phyloP scores from a whole-genome alignment of 1,140 invertebrate genomes.

The Melipona quadrifasciata region DNA sequence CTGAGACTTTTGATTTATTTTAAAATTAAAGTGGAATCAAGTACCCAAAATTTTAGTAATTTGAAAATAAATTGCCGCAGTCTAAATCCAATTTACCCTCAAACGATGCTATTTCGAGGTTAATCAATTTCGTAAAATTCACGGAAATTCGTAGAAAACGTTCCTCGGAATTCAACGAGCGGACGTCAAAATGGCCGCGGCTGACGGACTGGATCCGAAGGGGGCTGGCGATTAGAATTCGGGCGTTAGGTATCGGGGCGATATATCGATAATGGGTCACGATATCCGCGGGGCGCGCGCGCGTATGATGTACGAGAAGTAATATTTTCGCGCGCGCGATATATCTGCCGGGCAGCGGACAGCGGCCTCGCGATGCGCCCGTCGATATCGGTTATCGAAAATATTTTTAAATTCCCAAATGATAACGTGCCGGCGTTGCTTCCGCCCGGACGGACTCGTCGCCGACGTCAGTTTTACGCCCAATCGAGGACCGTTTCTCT shows the following conservation, averaged over 20 bases:
- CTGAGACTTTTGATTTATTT: too few species aligned
- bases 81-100: too few species aligned
- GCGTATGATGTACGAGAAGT: conserved; percentile 69
- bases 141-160: background rate
- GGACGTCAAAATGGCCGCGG: conserved; percentile 12
- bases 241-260: conserved; percentile 60
- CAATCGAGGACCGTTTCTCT: background rate
- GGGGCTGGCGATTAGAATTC: conserved; percentile 58
- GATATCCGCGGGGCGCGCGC: conserved; percentile 56
- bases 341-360: conserved; percentile 66
- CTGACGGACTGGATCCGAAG: conserved; percentile 28
- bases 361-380: conserved; percentile 60
- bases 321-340: conserved; percentile 70
- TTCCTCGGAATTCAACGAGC: background rate
- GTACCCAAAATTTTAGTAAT: too few species aligned
- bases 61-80: too few species aligned
- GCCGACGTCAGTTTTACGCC: conserved; percentile 20
- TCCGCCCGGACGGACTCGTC: conserved; percentile 15
- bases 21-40: too few species aligned
- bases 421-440: conserved; percentile 30
- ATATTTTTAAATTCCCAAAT: conserved; percentile 63
- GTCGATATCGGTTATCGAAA: conserved; percentile 66
- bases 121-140: background rate
- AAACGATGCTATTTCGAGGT: too few species aligned
- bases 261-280: conserved; percentile 61